These are phyloP conservation scores for Psilanteris sp. DNA, from an alignment of 1,140 invertebrate genomes.

Conservation along the genomic window DNA sequence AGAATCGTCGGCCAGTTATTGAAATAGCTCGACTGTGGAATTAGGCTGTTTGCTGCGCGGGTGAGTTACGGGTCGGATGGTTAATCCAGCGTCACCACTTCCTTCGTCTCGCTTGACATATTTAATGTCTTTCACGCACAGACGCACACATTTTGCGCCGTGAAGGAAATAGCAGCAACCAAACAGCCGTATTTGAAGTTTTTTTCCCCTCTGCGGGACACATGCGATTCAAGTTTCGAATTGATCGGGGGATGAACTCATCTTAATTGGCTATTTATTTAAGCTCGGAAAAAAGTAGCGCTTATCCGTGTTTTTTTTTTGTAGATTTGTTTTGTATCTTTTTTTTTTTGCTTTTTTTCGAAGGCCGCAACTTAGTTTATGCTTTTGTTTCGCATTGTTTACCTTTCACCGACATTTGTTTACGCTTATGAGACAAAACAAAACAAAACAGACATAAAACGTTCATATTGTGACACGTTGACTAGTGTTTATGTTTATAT, in stretches of 20 bases:
- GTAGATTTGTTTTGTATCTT: no score
- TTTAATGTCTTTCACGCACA: conserved; percentile 9
- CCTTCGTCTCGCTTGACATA: conserved; percentile 18
- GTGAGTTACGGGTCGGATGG: conserved; percentile 31
- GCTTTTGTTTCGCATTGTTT: conserved; percentile 19
- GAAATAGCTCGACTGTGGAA: conserved; percentile 37
- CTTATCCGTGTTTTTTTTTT: no score
- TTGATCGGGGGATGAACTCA: background rate
- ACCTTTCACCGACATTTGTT: conserved; percentile 19
- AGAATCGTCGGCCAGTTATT: conserved; percentile 24
- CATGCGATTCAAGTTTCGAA: conserved; percentile 1
- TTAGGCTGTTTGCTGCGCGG: conserved; percentile 32
- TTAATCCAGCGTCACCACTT: conserved; percentile 29
- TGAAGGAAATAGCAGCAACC: no score
- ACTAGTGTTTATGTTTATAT: conserved; percentile 24
- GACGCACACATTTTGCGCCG: no score
- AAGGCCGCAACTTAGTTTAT: conserved; percentile 5
- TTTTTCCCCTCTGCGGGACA: conserved; percentile 5
- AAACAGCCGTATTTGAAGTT: background rate
- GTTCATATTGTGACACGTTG: conserved; percentile 16
- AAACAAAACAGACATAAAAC: conserved; percentile 25
- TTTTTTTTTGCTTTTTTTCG: no score
- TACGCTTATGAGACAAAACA: conserved; percentile 22
- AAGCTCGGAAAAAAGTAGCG: no score
- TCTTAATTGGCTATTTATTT: conserved; percentile 1